A percentile compares a stretch with the other conserved stretches of the same genome.
These are phyloP conservation scores for Ornithorhynchus anatinus DNA, from an alignment of 2,113 vertebrate species.

Conservation along the genomic window DNA sequence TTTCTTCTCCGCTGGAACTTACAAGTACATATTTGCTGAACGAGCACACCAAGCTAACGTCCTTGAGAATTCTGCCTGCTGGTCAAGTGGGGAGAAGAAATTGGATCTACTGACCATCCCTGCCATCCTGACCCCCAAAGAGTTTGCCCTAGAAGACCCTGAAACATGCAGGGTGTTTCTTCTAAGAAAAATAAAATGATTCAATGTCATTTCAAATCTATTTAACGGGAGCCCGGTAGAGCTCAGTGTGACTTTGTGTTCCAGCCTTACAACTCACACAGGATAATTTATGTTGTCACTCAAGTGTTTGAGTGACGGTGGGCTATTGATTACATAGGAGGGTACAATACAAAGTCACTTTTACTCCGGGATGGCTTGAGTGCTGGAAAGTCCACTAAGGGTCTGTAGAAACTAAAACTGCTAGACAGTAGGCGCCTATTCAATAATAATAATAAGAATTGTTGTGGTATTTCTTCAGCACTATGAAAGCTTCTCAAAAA, in stretches of 20 bases:
- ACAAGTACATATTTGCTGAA: neutral
- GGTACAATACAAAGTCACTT: too few relatives aligned
- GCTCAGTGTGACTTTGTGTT: neutral
- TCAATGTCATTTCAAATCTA: neutral
- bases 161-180: too few relatives aligned
- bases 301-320: neutral
- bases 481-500: too few relatives aligned
- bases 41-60: neutral
- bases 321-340: neutral
- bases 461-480: too few relatives aligned
- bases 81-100: neutral
- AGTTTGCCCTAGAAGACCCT: neutral
- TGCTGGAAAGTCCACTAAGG: too few relatives aligned
- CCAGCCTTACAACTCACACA: neutral
- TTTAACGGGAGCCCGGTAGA: rapidly evolving
- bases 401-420: too few relatives aligned
- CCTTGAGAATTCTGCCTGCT: slow-evolving; percentile 43
- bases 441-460: too few relatives aligned
- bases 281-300: neutral
- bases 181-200: neutral
- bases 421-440: too few relatives aligned
- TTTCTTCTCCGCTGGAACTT: slow-evolving; percentile 49
- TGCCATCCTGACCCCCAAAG: neutral
- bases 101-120: neutral
- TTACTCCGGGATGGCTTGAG: too few relatives aligned